These are phyloP conservation scores for Coelinius sp. DNA, from an alignment of 2,888 invertebrate species.

Conservation along the genomic window DNA sequence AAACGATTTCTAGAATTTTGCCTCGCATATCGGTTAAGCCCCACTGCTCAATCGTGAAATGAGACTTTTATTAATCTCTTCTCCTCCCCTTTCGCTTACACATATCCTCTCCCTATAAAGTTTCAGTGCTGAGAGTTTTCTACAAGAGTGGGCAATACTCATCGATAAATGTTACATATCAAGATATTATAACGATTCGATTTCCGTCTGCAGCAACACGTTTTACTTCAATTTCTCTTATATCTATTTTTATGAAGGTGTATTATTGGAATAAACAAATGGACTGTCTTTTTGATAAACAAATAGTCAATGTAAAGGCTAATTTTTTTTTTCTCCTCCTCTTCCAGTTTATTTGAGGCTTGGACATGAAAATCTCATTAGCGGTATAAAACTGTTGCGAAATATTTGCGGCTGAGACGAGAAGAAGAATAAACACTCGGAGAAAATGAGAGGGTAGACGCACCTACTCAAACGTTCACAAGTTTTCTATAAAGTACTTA, in stretches of 20 bases:
- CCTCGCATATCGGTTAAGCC: background rate
- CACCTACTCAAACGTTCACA: conserved; percentile 11
- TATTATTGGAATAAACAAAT: background rate
- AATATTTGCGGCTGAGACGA: background rate
- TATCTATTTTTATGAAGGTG: background rate
- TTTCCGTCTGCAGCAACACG: background rate
- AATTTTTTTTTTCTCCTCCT: background rate
- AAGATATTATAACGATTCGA: background rate
- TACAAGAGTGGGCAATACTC: background rate
- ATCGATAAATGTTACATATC: background rate
- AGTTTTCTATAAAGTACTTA: conserved; percentile 12
- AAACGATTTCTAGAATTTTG: background rate
- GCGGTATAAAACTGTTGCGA: background rate
- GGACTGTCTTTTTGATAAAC: background rate
- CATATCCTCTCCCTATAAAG: conserved; percentile 1
- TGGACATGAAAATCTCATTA: conserved; percentile 22
- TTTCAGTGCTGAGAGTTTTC: background rate
- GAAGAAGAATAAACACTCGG: conserved; percentile 6
- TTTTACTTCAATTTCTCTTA: background rate
- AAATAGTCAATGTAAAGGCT: background rate
- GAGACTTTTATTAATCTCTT: conserved; percentile 45
- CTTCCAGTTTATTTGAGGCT: background rate
- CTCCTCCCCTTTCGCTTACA: background rate
- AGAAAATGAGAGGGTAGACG: background rate
- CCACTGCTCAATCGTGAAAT: conserved; percentile 17